Conservation (phyloP, 2,888 invertebrate species). For the Dolichomitus sp. region DNA sequence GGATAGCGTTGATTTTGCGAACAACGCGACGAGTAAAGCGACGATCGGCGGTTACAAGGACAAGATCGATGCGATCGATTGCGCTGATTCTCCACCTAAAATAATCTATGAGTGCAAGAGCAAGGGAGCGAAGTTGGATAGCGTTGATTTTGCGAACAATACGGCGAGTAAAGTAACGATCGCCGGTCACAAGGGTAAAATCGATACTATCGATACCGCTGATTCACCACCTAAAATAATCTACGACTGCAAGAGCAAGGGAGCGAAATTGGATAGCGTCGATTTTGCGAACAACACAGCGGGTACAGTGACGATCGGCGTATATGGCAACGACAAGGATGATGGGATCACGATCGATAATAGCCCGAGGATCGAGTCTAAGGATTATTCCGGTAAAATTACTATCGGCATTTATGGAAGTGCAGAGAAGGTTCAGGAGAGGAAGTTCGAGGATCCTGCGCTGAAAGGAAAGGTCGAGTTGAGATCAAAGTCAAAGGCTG, state of each 20-base stretch:
- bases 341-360: constrained; percentile 42
- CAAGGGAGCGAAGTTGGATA: constrained; percentile 53
- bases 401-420: constrained; percentile 38
- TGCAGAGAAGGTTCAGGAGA: constrained; percentile 30
- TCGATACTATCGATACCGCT: constrained; percentile 49
- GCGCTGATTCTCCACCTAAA: constrained; percentile 34
- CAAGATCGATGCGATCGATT: constrained; percentile 59
- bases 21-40: constrained; percentile 57
- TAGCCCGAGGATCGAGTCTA: constrained; percentile 9
- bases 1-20: constrained; percentile 52
- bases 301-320: constrained; percentile 67
- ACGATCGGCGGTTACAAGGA: constrained; percentile 65
- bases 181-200: constrained; percentile 65
- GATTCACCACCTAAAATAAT: constrained; percentile 41
- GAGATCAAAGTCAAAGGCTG: constrained; percentile 70
- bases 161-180: constrained; percentile 62
- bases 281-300: constrained; percentile 45
- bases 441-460: constrained; percentile 36
- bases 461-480: constrained; percentile 56
- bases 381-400: constrained; percentile 46
- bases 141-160: constrained; percentile 44
- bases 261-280: constrained; percentile 48
- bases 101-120: constrained; percentile 59
- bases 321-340: constrained; percentile 55
- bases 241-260: constrained; percentile 58